Percentiles rank a stretch among this genome's conserved stretches.
These are phyloP conservation scores for Hirtodrosophila duncani DNA, from an alignment of 2,888 invertebrate species.

Conservation along the genomic window DNA sequence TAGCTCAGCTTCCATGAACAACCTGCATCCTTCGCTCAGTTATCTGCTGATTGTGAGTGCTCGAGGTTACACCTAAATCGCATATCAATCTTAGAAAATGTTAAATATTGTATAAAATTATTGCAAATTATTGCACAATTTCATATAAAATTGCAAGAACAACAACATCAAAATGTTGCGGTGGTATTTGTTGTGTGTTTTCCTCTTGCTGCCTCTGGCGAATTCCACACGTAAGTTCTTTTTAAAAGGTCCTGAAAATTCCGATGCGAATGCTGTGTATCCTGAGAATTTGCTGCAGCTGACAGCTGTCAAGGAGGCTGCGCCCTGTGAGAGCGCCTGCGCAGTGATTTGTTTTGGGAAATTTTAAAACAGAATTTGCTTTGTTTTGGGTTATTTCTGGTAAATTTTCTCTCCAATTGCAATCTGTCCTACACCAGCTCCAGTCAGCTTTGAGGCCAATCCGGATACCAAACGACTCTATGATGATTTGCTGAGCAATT, in stretches of 20 bases:
- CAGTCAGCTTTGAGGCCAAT: conserved; percentile 85
- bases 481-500: conserved; percentile 96
- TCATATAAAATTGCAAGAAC: background rate
- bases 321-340: conserved; percentile 42
- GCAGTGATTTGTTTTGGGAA: conserved; percentile 64
- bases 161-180: conserved; percentile 46
- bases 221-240: conserved; percentile 64
- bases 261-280: conserved; percentile 63
- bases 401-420: background rate
- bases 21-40: too few relatives aligned
- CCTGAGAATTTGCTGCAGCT: conserved; percentile 6
- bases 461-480: conserved; percentile 96
- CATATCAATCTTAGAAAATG: conserved; percentile 13
- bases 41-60: conserved; percentile 18
- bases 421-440: conserved; percentile 53
- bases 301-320: conserved; percentile 47
- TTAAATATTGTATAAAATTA: conserved; percentile 15
- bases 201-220: conserved; percentile 51
- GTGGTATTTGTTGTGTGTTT: conserved; percentile 50
- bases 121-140: conserved; percentile 5
- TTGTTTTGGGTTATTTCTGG: conserved; percentile 30
- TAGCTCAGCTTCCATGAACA: too few relatives aligned
- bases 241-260: conserved; percentile 45
- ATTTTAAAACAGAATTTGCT: conserved; percentile 22
- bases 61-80: conserved; percentile 28